Percentiles rank a stretch among this genome's conserved stretches.
phyloP scores from a whole-genome alignment of 2,797 vertebrate genomes.

The Bradypus variegatus region DNA sequence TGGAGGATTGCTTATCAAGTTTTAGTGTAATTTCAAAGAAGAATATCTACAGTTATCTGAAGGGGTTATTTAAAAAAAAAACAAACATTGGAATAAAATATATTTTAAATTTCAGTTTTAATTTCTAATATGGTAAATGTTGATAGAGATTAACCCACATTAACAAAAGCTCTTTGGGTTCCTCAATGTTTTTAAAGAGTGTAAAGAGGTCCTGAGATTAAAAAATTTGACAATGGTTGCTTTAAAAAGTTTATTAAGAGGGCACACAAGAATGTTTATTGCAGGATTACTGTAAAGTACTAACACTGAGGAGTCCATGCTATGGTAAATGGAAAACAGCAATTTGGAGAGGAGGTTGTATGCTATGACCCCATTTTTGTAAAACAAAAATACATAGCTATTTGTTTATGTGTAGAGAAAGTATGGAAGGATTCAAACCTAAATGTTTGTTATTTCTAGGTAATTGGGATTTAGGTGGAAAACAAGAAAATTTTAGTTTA shows the following conservation, averaged over 20 bases:
- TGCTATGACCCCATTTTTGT: not conserved
- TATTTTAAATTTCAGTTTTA: not conserved
- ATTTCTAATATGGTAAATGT: not conserved
- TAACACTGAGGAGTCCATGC: not conserved
- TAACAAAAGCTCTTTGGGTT: not conserved
- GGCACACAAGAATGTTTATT: not conserved
- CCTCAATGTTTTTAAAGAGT: not conserved
- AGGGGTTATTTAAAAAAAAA: not conserved
- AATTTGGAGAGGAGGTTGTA: not conserved
- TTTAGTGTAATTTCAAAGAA: not conserved
- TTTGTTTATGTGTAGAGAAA: not conserved
- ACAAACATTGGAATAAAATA: too few species aligned
- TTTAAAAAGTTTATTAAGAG: not conserved
- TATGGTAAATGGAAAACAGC: not conserved
- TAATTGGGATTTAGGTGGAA: not conserved
- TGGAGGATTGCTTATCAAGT: not conserved
- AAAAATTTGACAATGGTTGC: not conserved
- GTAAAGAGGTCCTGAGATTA: not conserved
- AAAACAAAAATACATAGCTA: not conserved
- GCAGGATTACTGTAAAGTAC: not conserved
- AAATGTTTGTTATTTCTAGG: not conserved
- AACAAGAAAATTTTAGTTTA: not conserved
- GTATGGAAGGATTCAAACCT: not conserved
- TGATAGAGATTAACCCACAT: not conserved
- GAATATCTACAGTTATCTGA: not conserved